phyloP scores from a whole-genome alignment of 1,140 invertebrate genomes.

The Battus philenor region DNA sequence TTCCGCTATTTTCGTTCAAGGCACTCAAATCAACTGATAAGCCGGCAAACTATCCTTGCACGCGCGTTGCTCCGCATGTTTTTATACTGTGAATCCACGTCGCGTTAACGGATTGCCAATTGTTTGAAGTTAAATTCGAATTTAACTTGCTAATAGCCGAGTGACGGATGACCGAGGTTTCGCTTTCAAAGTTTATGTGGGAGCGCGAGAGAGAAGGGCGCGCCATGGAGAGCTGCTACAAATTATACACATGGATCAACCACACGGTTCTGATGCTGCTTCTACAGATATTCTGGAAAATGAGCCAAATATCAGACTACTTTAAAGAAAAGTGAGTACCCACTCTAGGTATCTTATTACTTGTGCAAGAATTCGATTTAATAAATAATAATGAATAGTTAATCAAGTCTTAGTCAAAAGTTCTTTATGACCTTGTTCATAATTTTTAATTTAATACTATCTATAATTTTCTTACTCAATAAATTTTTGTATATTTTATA shows the following conservation, averaged over 20 bases:
- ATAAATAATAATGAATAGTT: too few relatives aligned
- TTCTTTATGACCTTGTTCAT: too few relatives aligned
- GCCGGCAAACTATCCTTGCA: slow-evolving; percentile 39
- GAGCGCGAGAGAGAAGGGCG: slow-evolving; percentile 36
- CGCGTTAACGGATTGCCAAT: not conserved
- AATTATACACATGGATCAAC: slow-evolving; percentile 66
- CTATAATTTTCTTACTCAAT: too few relatives aligned
- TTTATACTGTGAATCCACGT: slow-evolving; percentile 13
- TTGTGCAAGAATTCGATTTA: too few relatives aligned
- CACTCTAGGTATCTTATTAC: too few relatives aligned
- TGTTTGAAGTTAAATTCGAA: slow-evolving; percentile 21
- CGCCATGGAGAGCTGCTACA: slow-evolving; percentile 67
- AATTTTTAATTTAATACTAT: too few relatives aligned
- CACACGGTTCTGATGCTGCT: slow-evolving; percentile 62
- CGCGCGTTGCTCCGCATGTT: slow-evolving; percentile 28
- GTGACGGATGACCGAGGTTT: slow-evolving; percentile 63
- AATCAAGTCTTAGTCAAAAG: too few relatives aligned
- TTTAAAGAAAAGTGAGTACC: slow-evolving; percentile 62
- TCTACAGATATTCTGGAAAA: slow-evolving; percentile 68
- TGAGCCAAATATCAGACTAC: slow-evolving; percentile 66
- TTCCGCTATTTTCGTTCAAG: slow-evolving; percentile 46
- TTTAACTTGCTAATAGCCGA: slow-evolving; percentile 36
- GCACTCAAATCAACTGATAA: slow-evolving; percentile 49
- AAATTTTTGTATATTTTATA: too few relatives aligned
- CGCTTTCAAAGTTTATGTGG: slow-evolving; percentile 48